Base-by-base conservation (phyloP, 2,113 vertebrate genomes). In the Irena cyanogastra region DNA sequence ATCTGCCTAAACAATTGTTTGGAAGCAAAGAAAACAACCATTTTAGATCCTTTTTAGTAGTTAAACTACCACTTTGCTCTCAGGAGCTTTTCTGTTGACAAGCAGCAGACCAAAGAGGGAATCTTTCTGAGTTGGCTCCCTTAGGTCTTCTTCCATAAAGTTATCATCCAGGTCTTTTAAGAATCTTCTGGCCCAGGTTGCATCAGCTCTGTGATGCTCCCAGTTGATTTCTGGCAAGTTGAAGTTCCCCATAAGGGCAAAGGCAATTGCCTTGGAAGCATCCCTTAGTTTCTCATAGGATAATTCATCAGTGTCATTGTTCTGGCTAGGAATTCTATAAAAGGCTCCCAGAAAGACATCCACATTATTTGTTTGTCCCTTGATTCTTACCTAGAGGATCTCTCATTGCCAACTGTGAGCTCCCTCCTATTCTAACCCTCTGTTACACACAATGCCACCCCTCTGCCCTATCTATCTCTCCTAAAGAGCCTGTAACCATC, bases 121-220 rank as follows among this genome's bases (percentile, higher is more conserved):
- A 7, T 20, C 19, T 22, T 78, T 69, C 10, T n/a, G 10, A 53
- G 16, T 16, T 2, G 0, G 7, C 4, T 69, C 47, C 47, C 33
- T 28, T 23, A 78, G 5, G 23, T 39, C 5, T 23, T 69, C 23
- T 39, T 78, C 23, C 23, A 61, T 53, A 20, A 68, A 45, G 23
- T 3, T 53, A 13, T 39, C 72, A 45, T 19, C 22, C 33, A 45
- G 22, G 18, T 33, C 28, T 60, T 37, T 44, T 45, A 68, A 59
- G 22, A 52, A 59, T 31, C 9, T 69, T 60, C 37, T 39, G 33
- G 22, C 6, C 60, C 0, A 0, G 5, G 8, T 27, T 39, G 39
- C 12, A 52, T 15, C 18, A 52, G 18, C 22, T 69, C 23, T 45
- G 18, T 53, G 23, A 53, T 87, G 19, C 8, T 87, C 15, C 8